phyloP scores from a whole-genome alignment of 1,140 invertebrate species.

The Drosophila paulistorum region DNA sequence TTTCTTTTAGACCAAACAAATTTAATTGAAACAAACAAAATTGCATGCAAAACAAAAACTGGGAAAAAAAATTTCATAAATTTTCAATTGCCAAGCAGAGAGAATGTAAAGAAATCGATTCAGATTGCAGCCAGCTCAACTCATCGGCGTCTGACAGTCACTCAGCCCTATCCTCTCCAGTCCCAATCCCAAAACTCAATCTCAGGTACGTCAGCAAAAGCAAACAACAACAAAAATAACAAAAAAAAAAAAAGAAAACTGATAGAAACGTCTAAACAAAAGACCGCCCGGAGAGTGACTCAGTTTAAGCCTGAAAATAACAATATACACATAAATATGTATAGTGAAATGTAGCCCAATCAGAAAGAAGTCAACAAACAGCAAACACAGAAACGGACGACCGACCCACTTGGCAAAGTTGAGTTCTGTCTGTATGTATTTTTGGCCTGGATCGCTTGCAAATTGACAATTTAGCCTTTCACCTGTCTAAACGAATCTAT shows the following conservation, averaged over 20 bases:
- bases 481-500: slow-evolving; percentile 83
- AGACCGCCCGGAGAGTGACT: slow-evolving; percentile 44
- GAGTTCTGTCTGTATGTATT: slow-evolving; percentile 20
- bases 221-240: slow-evolving; percentile 40
- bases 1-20: slow-evolving; percentile 35
- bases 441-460: slow-evolving; percentile 63
- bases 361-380: slow-evolving; percentile 67
- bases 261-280: slow-evolving; percentile 71
- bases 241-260: not conserved
- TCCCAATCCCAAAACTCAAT: slow-evolving; percentile 31
- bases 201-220: slow-evolving; percentile 41
- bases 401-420: slow-evolving; percentile 41
- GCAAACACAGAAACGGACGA: not conserved
- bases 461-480: slow-evolving; percentile 83
- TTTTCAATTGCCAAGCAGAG: slow-evolving; percentile 42
- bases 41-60: slow-evolving; percentile 34
- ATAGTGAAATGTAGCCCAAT: slow-evolving; percentile 63
- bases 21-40: slow-evolving; percentile 55
- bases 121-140: slow-evolving; percentile 34
- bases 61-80: slow-evolving; percentile 46
- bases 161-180: not conserved
- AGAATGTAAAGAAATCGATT: slow-evolving; percentile 41
- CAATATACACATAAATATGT: slow-evolving; percentile 14
- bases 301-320: slow-evolving; percentile 54
- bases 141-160: slow-evolving; percentile 22